Conservation (phyloP, 2,113 vertebrate species). For the Copsychus sechellarum region DNA sequence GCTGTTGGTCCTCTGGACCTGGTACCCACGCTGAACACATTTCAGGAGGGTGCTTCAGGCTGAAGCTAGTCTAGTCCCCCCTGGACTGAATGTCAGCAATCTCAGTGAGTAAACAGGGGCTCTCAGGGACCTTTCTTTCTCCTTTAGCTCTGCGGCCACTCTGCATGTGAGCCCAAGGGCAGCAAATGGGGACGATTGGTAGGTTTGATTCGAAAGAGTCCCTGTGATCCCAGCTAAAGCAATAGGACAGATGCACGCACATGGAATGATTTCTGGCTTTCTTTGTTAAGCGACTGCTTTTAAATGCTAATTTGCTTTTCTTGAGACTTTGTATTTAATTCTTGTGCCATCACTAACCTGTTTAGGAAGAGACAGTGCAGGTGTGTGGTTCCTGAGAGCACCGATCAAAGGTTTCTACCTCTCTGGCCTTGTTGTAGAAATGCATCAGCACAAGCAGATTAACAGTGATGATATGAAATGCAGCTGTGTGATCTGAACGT, state of each 20-base stretch:
- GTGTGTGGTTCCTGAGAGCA: neutral
- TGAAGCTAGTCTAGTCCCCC: neutral
- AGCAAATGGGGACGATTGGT: neutral
- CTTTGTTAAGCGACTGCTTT: neutral
- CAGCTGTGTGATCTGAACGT: neutral
- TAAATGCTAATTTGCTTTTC: neutral
- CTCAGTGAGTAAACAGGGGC: neutral
- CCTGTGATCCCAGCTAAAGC: neutral
- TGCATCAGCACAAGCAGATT: neutral
- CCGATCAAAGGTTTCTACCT: neutral
- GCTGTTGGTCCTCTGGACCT: accelerated
- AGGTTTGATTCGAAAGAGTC: neutral
- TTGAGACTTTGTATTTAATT: neutral
- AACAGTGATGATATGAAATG: neutral
- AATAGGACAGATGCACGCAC: neutral
- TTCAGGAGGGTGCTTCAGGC: neutral
- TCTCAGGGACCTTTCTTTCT: neutral
- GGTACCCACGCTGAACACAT: accelerated
- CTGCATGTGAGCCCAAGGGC: neutral
- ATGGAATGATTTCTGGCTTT: neutral
- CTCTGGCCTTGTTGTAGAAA: neutral
- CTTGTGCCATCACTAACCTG: neutral
- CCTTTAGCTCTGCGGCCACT: neutral
- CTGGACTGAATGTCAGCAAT: neutral
- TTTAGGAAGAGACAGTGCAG: neutral